phyloP scores from a whole-genome alignment of 2,797 vertebrate genomes.

The Sebastes vulpes region DNA sequence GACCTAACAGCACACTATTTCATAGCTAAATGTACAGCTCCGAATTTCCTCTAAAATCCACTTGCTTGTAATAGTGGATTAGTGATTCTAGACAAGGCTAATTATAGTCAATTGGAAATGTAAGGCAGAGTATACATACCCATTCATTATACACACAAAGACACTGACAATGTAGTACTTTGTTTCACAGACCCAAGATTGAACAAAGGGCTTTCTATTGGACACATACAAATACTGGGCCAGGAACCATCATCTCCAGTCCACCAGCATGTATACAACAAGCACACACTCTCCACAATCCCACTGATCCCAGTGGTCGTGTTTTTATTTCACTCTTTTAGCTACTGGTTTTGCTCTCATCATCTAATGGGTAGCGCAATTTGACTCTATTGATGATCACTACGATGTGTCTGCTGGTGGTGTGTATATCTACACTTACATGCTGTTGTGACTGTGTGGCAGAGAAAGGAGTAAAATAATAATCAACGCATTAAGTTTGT shows the following conservation, averaged over 20 bases:
- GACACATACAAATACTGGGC: constrained; percentile 47
- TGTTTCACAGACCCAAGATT: constrained; percentile 50
- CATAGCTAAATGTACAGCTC: background rate
- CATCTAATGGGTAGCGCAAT: background rate
- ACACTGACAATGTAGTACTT: constrained; percentile 65
- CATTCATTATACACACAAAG: constrained; percentile 40
- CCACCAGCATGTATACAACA: constrained; percentile 30
- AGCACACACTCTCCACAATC: constrained; percentile 6
- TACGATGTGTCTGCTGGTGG: background rate
- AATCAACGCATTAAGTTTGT: background rate
- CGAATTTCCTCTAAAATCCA: background rate
- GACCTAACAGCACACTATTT: background rate
- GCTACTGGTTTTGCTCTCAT: background rate
- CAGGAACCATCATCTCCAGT: constrained; percentile 75
- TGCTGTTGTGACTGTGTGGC: background rate
- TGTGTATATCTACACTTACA: background rate
- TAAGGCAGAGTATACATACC: constrained; percentile 25
- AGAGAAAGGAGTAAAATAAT: background rate
- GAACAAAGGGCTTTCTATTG: constrained; percentile 73
- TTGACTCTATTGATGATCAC: background rate
- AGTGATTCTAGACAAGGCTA: constrained; percentile 3
- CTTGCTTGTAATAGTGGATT: background rate
- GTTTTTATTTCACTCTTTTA: background rate
- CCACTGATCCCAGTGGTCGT: background rate
- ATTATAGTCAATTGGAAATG: constrained; percentile 36